Percentiles rank a stretch among this genome's conserved stretches.
Evolutionary conservation across 2,888 invertebrate genomes (phyloP).

Genomic region (Diarsia mendica): DNA sequence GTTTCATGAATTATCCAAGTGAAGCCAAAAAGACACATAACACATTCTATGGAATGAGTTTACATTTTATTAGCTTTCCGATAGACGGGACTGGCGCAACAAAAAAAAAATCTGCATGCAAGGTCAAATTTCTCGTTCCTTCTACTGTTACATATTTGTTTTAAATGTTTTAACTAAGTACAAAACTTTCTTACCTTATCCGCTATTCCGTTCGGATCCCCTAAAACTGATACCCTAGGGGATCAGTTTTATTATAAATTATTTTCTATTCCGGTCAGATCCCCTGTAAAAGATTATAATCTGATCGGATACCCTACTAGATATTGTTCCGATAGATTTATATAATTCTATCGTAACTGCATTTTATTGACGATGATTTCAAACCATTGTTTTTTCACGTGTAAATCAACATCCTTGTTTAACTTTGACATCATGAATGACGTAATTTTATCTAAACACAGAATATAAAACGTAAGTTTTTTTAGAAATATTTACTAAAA

Average conservation of each 20-base stretch:
- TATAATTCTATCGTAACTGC: neutral
- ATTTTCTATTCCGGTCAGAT: no score
- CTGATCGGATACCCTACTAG: no score
- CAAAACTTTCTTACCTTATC: neutral
- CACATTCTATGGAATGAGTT: no score
- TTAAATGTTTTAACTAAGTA: neutral
- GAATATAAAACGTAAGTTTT: constrained; percentile 17
- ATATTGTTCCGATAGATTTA: neutral
- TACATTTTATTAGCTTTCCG: no score
- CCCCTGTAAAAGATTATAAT: no score
- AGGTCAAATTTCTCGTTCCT: no score
- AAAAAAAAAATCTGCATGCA: no score
- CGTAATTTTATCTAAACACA: constrained; percentile 37
- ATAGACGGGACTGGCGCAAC: no score
- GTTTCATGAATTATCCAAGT: neutral
- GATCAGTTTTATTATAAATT: no score
- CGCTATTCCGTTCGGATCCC: no score
- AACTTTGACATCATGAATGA: constrained; percentile 42
- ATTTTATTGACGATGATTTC: neutral
- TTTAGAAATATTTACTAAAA: constrained; percentile 16
- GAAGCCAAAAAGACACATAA: neutral
- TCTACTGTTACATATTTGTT: neutral
- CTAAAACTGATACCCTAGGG: no score
- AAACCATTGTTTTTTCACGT: constrained; percentile 31
- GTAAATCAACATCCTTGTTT: constrained; percentile 42